A percentile compares a stretch with the other conserved stretches of the same genome.
Evolutionary conservation across 2,888 invertebrate genomes (phyloP).

Genomic region (Conistra vaccinii): DNA sequence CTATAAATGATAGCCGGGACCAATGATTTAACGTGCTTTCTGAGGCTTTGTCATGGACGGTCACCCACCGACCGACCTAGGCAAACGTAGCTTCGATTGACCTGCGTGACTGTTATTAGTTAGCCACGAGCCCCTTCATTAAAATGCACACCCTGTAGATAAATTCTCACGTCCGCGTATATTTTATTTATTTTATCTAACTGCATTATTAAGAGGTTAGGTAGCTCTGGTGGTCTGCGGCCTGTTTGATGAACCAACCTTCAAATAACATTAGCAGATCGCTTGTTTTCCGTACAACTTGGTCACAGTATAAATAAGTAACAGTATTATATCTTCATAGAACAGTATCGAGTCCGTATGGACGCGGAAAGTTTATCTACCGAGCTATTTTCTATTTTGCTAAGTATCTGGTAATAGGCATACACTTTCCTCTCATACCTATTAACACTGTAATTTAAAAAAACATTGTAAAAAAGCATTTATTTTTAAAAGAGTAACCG

Average conservation of each 20-base stretch:
- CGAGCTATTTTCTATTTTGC: too few relatives aligned
- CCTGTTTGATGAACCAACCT: constrained; percentile 78
- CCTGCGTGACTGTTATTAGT: neutral
- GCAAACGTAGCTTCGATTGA: neutral
- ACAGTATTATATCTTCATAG: too few relatives aligned
- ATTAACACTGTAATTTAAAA: too few relatives aligned
- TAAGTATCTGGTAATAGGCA: too few relatives aligned
- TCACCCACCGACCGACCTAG: too few relatives aligned
- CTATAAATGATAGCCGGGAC: too few relatives aligned
- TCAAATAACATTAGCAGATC: constrained; percentile 75
- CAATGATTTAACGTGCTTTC: neutral
- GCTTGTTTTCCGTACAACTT: constrained; percentile 56
- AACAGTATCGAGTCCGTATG: too few relatives aligned
- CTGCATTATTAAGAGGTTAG: constrained; percentile 67
- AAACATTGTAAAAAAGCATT: too few relatives aligned
- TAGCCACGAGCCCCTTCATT: neutral
- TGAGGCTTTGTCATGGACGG: neutral
- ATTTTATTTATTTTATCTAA: constrained; percentile 65
- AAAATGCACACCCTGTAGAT: constrained; percentile 53
- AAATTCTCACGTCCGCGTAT: constrained; percentile 54
- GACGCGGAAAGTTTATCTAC: too few relatives aligned
- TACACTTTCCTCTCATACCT: too few relatives aligned
- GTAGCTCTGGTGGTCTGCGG: constrained; percentile 70
- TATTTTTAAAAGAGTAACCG: too few relatives aligned
- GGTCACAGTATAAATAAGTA: constrained; percentile 13